Evolutionary conservation across 2,113 vertebrate genomes (phyloP).

Genomic region (Menidia beryllina): DNA sequence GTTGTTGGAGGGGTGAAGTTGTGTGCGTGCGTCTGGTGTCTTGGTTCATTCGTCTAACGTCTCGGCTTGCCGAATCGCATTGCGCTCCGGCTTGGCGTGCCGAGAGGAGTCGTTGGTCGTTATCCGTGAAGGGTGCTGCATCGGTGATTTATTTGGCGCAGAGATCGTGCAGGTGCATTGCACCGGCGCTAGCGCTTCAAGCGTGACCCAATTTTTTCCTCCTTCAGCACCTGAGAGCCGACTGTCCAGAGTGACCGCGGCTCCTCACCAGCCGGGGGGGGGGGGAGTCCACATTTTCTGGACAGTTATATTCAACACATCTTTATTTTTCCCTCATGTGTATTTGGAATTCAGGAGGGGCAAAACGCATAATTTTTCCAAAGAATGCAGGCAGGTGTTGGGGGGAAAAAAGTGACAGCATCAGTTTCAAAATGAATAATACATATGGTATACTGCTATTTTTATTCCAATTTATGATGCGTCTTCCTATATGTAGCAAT

Average conservation of each 20-base stretch:
- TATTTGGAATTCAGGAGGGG: too few species aligned
- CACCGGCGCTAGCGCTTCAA: constrained; percentile 58
- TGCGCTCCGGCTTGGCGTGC: constrained; percentile 35
- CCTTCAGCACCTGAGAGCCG: too few species aligned
- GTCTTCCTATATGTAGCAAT: too few species aligned
- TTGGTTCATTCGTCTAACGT: constrained; percentile 61
- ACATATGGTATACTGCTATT: too few species aligned
- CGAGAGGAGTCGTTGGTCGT: constrained; percentile 61
- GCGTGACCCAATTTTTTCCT: constrained; percentile 71
- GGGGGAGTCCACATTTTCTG: not conserved
- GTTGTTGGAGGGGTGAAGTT: constrained; percentile 25
- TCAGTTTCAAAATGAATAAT: too few species aligned
- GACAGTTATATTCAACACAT: not conserved
- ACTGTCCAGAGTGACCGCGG: constrained; percentile 11
- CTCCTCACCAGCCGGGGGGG: constrained; percentile 27
- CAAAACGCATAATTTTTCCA: too few species aligned
- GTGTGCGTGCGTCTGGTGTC: constrained; percentile 37
- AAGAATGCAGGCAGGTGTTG: too few species aligned
- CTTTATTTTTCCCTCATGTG: too few species aligned
- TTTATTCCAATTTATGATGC: too few species aligned
- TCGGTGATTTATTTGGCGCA: constrained; percentile 63
- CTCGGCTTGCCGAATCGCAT: constrained; percentile 41
- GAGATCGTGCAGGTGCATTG: constrained; percentile 60
- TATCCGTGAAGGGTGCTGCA: constrained; percentile 67
- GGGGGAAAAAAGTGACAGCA: too few species aligned